phyloP scores from a whole-genome alignment of 2,113 vertebrate species.

The Burhinus bistriatus region DNA sequence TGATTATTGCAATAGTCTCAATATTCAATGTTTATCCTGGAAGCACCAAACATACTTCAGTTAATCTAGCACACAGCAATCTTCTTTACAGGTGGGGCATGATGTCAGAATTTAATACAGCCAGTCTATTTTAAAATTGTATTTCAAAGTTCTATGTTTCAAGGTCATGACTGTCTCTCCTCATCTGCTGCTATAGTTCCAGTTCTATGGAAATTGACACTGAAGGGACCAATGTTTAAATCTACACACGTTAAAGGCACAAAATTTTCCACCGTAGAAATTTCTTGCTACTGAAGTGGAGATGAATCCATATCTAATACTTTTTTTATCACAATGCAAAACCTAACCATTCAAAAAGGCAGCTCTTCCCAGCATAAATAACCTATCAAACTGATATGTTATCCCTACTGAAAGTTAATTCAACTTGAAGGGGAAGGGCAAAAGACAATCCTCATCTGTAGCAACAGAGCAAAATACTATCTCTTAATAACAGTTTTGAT shows the following conservation, averaged over 20 bases:
- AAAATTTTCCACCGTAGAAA: background rate
- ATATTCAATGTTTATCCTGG: background rate
- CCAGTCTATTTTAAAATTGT: background rate
- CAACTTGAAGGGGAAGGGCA: background rate
- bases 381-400: background rate
- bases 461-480: background rate
- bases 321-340: background rate
- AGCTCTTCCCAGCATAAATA: background rate
- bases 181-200: background rate
- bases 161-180: background rate
- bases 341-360: background rate
- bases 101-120: background rate
- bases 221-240: background rate
- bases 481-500: background rate
- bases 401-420: background rate
- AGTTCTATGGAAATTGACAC: background rate
- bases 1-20: background rate
- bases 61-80: background rate
- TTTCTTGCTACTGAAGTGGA: background rate
- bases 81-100: background rate
- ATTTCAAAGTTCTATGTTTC: background rate
- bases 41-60: background rate
- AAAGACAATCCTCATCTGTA: background rate
- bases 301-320: background rate
- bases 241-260: background rate